Evolutionary conservation across 1,140 invertebrate species (phyloP).

Genomic region (Uloborus diversus): DNA sequence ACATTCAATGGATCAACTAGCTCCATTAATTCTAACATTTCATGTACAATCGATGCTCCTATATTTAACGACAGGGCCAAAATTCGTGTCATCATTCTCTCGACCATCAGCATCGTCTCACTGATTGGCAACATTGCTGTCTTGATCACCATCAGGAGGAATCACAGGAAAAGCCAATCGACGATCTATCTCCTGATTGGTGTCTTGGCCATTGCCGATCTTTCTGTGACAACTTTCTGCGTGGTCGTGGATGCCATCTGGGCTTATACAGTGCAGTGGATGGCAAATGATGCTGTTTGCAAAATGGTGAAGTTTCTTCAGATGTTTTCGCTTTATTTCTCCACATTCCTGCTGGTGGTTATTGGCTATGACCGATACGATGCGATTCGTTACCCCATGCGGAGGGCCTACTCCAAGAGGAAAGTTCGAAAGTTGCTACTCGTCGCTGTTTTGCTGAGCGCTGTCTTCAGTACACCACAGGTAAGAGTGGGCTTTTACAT

Average conservation of each 20-base stretch:
- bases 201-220: slow-evolving; percentile 72
- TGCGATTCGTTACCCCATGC: slow-evolving; percentile 83
- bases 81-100: not conserved
- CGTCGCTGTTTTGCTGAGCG: slow-evolving; percentile 75
- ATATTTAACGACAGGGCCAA: not conserved
- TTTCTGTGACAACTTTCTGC: slow-evolving; percentile 81
- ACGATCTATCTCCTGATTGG: slow-evolving; percentile 79
- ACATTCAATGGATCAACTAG: too few relatives aligned
- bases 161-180: slow-evolving; percentile 68
- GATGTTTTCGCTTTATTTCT: slow-evolving; percentile 82
- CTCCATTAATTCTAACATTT: too few relatives aligned
- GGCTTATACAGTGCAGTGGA: slow-evolving; percentile 80
- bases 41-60: too few relatives aligned
- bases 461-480: slow-evolving; percentile 79
- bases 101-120: slow-evolving; percentile 70
- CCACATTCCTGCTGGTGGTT: slow-evolving; percentile 81
- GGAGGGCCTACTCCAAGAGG: slow-evolving; percentile 71
- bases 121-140: slow-evolving; percentile 78
- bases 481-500: slow-evolving; percentile 10
- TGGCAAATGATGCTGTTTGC: slow-evolving; percentile 78
- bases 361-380: slow-evolving; percentile 81
- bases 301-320: slow-evolving; percentile 84
- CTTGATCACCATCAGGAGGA: slow-evolving; percentile 76
- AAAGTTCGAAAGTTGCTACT: slow-evolving; percentile 71
- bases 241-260: slow-evolving; percentile 80